Conservation (phyloP, 2,113 vertebrate genomes). For the Etheostoma cragini region DNA sequence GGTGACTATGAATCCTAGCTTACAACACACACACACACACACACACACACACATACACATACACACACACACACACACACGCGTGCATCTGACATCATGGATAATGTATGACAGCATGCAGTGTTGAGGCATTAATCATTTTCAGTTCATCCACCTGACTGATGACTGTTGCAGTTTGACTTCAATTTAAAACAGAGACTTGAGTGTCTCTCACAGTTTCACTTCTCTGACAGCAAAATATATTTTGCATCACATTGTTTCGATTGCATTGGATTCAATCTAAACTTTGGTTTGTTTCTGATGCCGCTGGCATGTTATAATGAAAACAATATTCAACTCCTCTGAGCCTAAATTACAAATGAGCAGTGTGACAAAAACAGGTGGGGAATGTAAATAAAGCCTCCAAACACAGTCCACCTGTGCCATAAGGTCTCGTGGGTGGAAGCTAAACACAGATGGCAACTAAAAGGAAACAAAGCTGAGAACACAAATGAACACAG, state of each 20-base stretch:
- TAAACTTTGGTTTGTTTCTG: slow-evolving; percentile 32
- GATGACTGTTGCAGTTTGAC: slow-evolving; percentile 6
- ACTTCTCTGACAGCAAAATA: slow-evolving; percentile 14
- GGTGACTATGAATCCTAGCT: too few relatives aligned
- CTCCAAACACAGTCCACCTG: slow-evolving; percentile 16
- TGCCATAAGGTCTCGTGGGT: slow-evolving; percentile 13
- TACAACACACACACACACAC: too few relatives aligned
- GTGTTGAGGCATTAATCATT: slow-evolving; percentile 5
- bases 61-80: too few relatives aligned
- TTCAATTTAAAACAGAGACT: slow-evolving; percentile 12
- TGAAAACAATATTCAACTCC: slow-evolving; percentile 32
- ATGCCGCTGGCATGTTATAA: slow-evolving; percentile 42
- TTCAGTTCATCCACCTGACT: slow-evolving; percentile 14
- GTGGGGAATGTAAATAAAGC: slow-evolving; percentile 20
- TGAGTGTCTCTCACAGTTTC: slow-evolving; percentile 7
- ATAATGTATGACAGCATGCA: slow-evolving; percentile 17
- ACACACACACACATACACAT: too few relatives aligned
- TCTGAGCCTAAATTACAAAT: slow-evolving; percentile 39
- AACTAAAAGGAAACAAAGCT: slow-evolving; percentile 34
- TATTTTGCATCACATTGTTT: slow-evolving; percentile 21
- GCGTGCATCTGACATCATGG: not conserved
- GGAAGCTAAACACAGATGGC: slow-evolving; percentile 39
- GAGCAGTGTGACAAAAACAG: slow-evolving; percentile 24
- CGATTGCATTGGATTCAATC: slow-evolving; percentile 33
- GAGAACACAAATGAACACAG: not conserved